Evolutionary conservation across 2,888 invertebrate species (phyloP), one percentile per base, ranked within the genome.

Genomic region (Drosophila bunnanda): DNA sequence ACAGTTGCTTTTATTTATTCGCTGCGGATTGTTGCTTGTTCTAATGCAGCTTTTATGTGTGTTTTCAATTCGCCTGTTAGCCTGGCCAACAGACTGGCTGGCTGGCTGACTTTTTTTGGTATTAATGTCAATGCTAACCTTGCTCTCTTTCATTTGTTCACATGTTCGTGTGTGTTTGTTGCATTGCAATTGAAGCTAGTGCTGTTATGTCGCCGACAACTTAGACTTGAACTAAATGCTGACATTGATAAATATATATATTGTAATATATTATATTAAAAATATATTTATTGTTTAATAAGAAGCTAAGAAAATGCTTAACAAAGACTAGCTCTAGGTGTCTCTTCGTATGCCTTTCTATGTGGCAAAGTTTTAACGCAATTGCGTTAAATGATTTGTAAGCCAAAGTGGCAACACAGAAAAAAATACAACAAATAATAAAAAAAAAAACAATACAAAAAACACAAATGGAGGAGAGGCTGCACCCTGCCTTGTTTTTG

Each of bases 51-150:
- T 39, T 60, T 60, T 55, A 52, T 57, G 46, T 66, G 52, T 66
- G 61, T 80, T 70, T 69, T 87, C 67, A 82, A 82, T 82, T 79
- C 82, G 77, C 80, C 80, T 81, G 53, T 20, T 41, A 25, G 44
- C 44, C 44, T 25, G 20, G 22, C 54, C 74, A 39, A 32, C 46
- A 44, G 52, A 20, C 20, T 13, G 41, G 2, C 54, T 77, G 36
- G 32, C 46, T 55, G 54, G 9, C 38, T 38, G 38, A 9, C 38
- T n/a, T 62, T 62, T 84, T 88, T 82, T 77, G 80, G 88, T 86
- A 85, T 86, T 88, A 86, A 89, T 86, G 89, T 86, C 86, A 86
- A 82, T 86, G 80, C 76, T 86, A 86, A 80, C 86, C 86, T 89
- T 89, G 86, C 86, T 86, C 86, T 89, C 89, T 77, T 89, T 86